Evolutionary conservation across 2,113 vertebrate species (phyloP).

Genomic region (Scytalopus superciliaris): DNA sequence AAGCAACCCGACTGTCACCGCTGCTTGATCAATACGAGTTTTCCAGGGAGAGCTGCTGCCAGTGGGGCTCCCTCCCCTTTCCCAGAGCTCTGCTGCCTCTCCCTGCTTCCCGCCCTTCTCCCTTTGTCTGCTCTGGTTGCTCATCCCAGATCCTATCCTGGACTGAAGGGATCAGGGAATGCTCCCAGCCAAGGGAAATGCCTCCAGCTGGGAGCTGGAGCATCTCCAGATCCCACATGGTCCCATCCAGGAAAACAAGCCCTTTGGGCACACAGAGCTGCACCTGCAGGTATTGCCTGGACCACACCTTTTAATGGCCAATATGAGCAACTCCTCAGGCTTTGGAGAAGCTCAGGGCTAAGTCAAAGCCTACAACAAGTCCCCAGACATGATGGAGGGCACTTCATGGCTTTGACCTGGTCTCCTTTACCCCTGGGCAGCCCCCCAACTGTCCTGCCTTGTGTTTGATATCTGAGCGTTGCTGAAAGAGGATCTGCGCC

Average conservation of each 20-base stretch:
- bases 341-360: background rate
- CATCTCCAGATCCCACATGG: background rate
- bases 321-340: background rate
- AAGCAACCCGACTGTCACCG: accelerated
- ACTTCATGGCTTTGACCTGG: background rate
- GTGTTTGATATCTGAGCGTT: background rate
- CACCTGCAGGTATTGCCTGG: background rate
- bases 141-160: background rate
- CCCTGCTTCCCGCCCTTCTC: background rate
- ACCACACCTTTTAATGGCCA: background rate
- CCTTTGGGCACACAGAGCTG: background rate
- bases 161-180: background rate
- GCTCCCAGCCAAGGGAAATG: background rate
- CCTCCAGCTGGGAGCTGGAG: no score
- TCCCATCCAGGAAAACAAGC: background rate
- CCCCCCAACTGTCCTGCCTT: background rate
- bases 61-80: background rate
- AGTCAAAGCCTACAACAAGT: background rate
- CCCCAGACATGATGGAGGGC: accelerated
- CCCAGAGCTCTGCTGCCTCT: accelerated
- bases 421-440: background rate
- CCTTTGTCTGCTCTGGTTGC: background rate
- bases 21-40: background rate
- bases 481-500: background rate
- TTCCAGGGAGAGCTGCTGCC: background rate